Evolutionary conservation across 2,113 vertebrate genomes (phyloP).

Genomic region (Eubucco bourcierii): DNA sequence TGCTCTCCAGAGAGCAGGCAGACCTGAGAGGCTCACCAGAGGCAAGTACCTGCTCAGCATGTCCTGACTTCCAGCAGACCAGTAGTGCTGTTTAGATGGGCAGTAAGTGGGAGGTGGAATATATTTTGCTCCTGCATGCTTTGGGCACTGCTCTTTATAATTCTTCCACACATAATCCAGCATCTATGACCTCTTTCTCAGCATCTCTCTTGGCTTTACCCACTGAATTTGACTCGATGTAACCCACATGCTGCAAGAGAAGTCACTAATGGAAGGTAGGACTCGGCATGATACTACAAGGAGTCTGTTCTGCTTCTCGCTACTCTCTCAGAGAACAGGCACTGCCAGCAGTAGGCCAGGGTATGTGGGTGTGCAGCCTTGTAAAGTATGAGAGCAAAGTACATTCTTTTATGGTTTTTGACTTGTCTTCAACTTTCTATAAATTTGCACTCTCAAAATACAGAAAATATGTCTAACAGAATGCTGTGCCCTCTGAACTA

Average conservation of each 20-base stretch:
- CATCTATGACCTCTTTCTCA: neutral
- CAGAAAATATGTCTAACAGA: neutral
- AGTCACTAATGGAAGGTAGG: neutral
- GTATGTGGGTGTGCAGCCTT: neutral
- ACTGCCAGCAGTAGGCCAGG: neutral
- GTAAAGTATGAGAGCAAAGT: neutral
- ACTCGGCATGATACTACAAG: neutral
- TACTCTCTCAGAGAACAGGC: neutral
- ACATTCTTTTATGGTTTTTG: neutral
- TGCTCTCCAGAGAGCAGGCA: neutral
- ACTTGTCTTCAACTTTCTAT: neutral
- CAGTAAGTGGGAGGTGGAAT: accelerated
- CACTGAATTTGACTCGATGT: neutral
- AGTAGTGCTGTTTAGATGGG: neutral
- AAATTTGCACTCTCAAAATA: neutral
- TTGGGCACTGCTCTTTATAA: neutral
- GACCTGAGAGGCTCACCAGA: neutral
- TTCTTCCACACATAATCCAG: neutral
- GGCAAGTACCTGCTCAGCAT: neutral
- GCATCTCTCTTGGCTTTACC: neutral
- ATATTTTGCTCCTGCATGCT: neutral
- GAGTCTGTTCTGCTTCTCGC: neutral
- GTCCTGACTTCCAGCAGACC: neutral
- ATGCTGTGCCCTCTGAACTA: neutral
- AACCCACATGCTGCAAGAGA: neutral